Evolutionary conservation across 2,888 invertebrate species (phyloP), one percentile per base, ranked within the genome.

Genomic region (Lasioglossum lativentre): DNA sequence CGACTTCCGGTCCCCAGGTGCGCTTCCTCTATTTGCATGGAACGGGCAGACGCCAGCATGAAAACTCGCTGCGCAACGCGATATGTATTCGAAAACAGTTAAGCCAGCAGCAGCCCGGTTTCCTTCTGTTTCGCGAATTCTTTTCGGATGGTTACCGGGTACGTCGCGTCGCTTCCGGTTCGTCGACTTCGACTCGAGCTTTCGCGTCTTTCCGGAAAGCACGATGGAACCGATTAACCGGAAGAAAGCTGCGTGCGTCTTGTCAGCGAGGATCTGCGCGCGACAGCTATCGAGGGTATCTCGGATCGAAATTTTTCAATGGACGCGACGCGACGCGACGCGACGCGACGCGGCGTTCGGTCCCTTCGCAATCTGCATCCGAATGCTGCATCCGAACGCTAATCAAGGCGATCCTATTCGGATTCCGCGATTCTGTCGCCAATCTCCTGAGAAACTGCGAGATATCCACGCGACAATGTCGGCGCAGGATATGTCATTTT

Each of bases 1-100:
- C 74, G 71, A 77, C 79, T 83, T 87, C 87, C 81, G 74, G 68
- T 73, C 27, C n/a, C 75, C 59, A 16, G 56, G 40, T 63, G 79
- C 56, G 45, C 30, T 27, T 27, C 27, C 63, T 71, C 38, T 71
- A 85, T 86, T 86, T 82, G 82, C 85, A 74, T 74, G 72, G 74
- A 70, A 77, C 59, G 59, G 40, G 34, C 56, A 23, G 68, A 34
- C 38, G 34, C 30, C 63, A 42, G 1, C 56, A 68, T 27, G 78
- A 34, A 73, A 76, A 76, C 70, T 75, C 66, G 70, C 75, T 38
- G 27, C 38, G 27, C 63, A 52, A 38, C 73, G 76, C 63, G 73
- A 76, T 56, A 84, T 42, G 77, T 82, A 78, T 42, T 52, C 34
- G 34, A 71, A 66, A 78, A 78, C 19, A 59, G 42, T 47, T 2